These are phyloP conservation scores for Pseudomyrmex cubaensis DNA, from an alignment of 1,140 invertebrate species.

Conservation along the genomic window DNA sequence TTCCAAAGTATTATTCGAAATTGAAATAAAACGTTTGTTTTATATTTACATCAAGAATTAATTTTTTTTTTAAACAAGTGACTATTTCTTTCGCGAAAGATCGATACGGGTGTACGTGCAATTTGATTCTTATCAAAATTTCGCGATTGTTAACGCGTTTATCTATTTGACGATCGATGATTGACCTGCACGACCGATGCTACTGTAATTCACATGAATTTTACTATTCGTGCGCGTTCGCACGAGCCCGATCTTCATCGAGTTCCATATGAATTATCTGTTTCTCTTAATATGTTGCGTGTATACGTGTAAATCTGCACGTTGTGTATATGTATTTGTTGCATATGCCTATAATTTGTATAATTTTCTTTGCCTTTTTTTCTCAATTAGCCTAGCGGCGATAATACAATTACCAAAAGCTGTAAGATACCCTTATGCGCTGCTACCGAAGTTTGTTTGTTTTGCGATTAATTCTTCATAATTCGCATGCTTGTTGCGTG, in stretches of 20 bases:
- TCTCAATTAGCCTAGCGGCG: slow-evolving; percentile 76
- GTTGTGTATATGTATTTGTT: slow-evolving; percentile 52
- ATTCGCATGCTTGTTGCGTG: slow-evolving; percentile 63
- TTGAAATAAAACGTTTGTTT: neutral
- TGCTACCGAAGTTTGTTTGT: slow-evolving; percentile 77
- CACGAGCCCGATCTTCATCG: slow-evolving; percentile 67
- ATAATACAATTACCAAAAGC: slow-evolving; percentile 82
- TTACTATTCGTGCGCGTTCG: slow-evolving; percentile 59
- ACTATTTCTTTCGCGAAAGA: neutral
- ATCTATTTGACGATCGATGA: slow-evolving; percentile 32
- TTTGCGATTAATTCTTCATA: slow-evolving; percentile 67
- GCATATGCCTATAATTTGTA: slow-evolving; percentile 9
- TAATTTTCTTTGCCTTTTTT: slow-evolving; percentile 58
- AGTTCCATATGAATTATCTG: slow-evolving; percentile 55
- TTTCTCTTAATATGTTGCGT: slow-evolving; percentile 50
- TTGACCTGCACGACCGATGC: slow-evolving; percentile 17
- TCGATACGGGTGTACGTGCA: neutral
- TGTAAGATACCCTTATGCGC: slow-evolving; percentile 81
- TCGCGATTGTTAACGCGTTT: neutral
- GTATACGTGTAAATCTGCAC: slow-evolving; percentile 36
- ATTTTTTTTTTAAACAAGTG: neutral
- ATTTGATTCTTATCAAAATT: slow-evolving; percentile 2
- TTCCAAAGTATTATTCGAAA: slow-evolving; percentile 4
- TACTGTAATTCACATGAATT: slow-evolving; percentile 34
- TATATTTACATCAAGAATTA: neutral